Base-by-base conservation (phyloP, 1,140 invertebrate genomes). In the Riptortus pedestris region DNA sequence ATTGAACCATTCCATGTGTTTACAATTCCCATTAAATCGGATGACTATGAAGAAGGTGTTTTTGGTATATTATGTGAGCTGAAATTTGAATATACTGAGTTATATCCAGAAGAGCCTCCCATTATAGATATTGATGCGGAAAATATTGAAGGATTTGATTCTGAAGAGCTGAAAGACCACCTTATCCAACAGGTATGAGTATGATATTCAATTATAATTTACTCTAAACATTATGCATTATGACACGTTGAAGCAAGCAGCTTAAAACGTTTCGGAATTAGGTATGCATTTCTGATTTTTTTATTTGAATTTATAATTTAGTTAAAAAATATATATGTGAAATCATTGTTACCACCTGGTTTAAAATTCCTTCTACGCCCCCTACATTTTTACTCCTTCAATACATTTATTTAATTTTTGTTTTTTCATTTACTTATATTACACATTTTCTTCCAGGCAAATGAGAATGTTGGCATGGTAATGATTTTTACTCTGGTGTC, bases 401-500 rank as follows among this genome's bases (percentile, higher is more conserved):
- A n/a, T n/a, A n/a, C n/a, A n/a, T n/a, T n/a, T n/a, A n/a, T n/a
- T n/a, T n/a, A n/a, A n/a, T n/a, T n/a, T n/a, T n/a, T n/a, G n/a
- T n/a, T n/a, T n/a, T n/a, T n/a, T n/a, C n/a, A n/a, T n/a, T n/a
- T n/a, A n/a, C n/a, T n/a, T n/a, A n/a, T n/a, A n/a, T 65, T 68
- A 9, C 4, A n/a, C 9, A 58, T 26, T n/a, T 5, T 67, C 64
- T 71, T 74, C 66, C 72, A 89, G 86, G 87, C 83, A 63, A 77
- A 87, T 66, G 90, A 94, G 73, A 96, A 95, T 78, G 70, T 96
- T 65, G 95, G 95, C 2, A 97, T 93, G 86, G 93, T 93, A 14
- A 96, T 98, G 93, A 83, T 98, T 27, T 98, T 97, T 74, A 96
- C 93, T 26, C 75, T 98, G 70, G 93, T 97, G 2, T 94, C 92